Conservation (phyloP, 2,888 invertebrate species). For the Oligia latruncula region DNA sequence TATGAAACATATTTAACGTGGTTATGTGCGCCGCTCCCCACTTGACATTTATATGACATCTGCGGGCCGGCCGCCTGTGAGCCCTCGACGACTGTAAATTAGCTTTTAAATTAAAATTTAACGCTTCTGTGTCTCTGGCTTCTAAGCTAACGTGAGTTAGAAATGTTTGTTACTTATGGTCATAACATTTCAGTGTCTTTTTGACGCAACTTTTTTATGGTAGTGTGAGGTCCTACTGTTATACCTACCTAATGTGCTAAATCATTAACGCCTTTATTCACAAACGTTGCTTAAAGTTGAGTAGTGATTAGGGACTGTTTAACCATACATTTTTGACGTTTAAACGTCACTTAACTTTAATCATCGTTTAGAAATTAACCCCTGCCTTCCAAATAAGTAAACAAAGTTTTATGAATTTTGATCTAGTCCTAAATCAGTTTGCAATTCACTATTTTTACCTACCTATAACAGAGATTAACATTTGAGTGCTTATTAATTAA, state of each 20-base stretch:
- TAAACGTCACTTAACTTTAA: neutral
- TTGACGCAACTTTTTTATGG: neutral
- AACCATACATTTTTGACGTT: neutral
- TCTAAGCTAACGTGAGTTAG: neutral
- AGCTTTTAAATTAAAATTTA: conserved; percentile 44
- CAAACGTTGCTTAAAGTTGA: neutral
- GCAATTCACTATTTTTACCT: neutral
- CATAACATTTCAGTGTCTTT: neutral
- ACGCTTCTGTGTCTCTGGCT: neutral
- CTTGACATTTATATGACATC: conserved; percentile 57
- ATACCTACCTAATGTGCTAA: neutral
- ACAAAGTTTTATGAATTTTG: neutral
- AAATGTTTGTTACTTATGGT: conserved; percentile 8
- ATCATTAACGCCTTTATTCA: neutral
- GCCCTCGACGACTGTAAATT: conserved; percentile 29
- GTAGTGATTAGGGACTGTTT: neutral
- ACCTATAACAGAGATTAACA: neutral
- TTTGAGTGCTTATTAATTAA: conserved; percentile 1
- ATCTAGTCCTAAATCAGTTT: neutral
- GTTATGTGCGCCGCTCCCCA: conserved; percentile 10
- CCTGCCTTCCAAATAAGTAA: neutral
- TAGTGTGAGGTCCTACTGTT: neutral
- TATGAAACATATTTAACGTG: conserved; percentile 14
- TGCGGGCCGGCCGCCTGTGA: conserved; percentile 28
- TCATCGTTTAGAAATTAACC: neutral